These are phyloP conservation scores for Camponotus vicinus DNA, from an alignment of 1,140 invertebrate genomes.

Conservation along the genomic window DNA sequence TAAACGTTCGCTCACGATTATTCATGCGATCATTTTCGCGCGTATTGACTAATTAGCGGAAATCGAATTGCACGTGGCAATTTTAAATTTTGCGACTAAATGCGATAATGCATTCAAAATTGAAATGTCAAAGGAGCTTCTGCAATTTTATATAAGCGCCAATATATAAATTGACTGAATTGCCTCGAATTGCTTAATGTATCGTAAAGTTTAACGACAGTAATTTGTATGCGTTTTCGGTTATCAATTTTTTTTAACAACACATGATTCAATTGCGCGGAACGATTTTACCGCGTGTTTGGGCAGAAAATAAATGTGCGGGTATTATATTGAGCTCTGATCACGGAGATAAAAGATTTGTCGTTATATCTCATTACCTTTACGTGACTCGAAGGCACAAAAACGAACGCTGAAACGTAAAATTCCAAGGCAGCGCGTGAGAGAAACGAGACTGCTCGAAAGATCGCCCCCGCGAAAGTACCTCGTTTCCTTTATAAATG, in stretches of 20 bases:
- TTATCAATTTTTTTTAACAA: conserved; percentile 57
- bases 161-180: conserved; percentile 25
- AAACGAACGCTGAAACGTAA: conserved; percentile 47
- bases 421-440: background rate
- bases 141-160: conserved; percentile 22
- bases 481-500: conserved; percentile 74
- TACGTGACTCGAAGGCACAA: conserved; percentile 46
- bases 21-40: conserved; percentile 33
- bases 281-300: conserved; percentile 23
- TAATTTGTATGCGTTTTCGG: conserved; percentile 41
- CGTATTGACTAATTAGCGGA: conserved; percentile 36
- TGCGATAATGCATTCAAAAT: conserved; percentile 14
- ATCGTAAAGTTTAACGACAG: conserved; percentile 52
- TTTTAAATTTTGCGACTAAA: conserved; percentile 18
- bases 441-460: conserved; percentile 27
- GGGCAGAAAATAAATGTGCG: conserved; percentile 38
- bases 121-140: conserved; percentile 46
- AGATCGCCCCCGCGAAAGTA: conserved; percentile 45
- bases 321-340: conserved; percentile 37
- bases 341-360: conserved; percentile 53
- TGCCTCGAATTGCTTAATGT: conserved; percentile 43
- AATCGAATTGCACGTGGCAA: conserved; percentile 7
- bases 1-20: conserved; percentile 36
- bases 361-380: conserved; percentile 53
- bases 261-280: conserved; percentile 38